phyloP scores from a whole-genome alignment of 2,797 vertebrate species.

The Clamator glandarius region DNA sequence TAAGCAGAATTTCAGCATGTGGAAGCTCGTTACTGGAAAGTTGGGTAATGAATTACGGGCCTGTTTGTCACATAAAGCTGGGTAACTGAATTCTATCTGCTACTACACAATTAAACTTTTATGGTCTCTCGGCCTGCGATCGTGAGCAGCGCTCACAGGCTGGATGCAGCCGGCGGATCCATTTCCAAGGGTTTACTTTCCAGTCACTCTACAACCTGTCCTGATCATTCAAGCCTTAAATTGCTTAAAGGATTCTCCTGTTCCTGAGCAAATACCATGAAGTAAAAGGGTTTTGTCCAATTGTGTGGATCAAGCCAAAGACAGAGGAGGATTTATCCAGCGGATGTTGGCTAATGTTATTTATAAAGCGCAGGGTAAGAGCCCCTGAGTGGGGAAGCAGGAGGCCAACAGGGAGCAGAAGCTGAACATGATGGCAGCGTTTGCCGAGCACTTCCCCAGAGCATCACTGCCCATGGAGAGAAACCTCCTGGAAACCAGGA shows the following conservation, averaged over 20 bases:
- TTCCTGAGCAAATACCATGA: constrained; percentile 52
- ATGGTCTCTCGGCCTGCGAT: not conserved
- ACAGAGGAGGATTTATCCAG: not conserved
- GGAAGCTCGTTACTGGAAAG: constrained; percentile 53
- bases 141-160: not conserved
- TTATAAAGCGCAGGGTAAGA: not conserved
- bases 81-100: not conserved
- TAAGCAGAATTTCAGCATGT: constrained; percentile 68
- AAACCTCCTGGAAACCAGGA: not conserved
- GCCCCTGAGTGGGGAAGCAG: not conserved
- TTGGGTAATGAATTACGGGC: constrained; percentile 43
- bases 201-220: constrained; percentile 45
- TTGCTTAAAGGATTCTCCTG: constrained; percentile 56
- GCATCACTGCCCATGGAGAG: not conserved
- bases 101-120: not conserved
- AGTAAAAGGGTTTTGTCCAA: constrained; percentile 39
- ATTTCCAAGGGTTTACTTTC: not conserved
- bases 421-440: not conserved
- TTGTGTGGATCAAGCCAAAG: constrained; percentile 37
- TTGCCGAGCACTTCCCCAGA: not conserved
- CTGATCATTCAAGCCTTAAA: constrained; percentile 58
- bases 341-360: not conserved
- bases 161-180: not conserved
- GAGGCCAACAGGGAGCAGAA: not conserved
- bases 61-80: constrained; percentile 24